Evolutionary conservation across 2,113 vertebrate genomes (phyloP).

Genomic region (Ammodytes marinus): DNA sequence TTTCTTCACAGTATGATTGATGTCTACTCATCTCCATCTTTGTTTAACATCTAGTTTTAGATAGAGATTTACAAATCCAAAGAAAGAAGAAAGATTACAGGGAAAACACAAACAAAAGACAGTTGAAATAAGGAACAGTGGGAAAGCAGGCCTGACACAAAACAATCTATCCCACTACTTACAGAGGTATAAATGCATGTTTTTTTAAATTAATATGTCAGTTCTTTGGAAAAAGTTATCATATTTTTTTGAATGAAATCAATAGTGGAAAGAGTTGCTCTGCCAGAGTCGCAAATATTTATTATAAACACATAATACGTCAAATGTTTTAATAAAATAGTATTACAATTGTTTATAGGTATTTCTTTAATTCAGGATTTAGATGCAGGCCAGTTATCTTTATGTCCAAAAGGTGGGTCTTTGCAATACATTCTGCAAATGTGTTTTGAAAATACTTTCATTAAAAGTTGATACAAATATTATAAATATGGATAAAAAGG

Average conservation of each 20-base stretch:
- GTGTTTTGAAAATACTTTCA: neutral
- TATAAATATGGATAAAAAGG: neutral
- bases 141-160: neutral
- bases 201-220: conserved; percentile 33
- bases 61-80: neutral
- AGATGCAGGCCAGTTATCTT: neutral
- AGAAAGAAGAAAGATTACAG: neutral
- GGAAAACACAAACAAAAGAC: neutral
- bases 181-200: neutral
- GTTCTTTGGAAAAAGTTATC: conserved; percentile 39
- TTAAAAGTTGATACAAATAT: neutral
- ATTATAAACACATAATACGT: neutral
- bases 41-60: neutral
- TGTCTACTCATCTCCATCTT: neutral
- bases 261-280: neutral
- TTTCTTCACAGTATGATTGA: neutral
- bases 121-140: neutral
- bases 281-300: neutral
- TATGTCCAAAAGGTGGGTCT: neutral
- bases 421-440: neutral
- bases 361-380: neutral
- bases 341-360: neutral
- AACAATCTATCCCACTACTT: neutral
- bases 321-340: neutral
- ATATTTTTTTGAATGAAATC: neutral